Percentiles rank a stretch among this genome's conserved stretches.
These are phyloP conservation scores for Rhinolophus sinicus DNA, from an alignment of 2,113 vertebrate species.

Conservation along the genomic window DNA sequence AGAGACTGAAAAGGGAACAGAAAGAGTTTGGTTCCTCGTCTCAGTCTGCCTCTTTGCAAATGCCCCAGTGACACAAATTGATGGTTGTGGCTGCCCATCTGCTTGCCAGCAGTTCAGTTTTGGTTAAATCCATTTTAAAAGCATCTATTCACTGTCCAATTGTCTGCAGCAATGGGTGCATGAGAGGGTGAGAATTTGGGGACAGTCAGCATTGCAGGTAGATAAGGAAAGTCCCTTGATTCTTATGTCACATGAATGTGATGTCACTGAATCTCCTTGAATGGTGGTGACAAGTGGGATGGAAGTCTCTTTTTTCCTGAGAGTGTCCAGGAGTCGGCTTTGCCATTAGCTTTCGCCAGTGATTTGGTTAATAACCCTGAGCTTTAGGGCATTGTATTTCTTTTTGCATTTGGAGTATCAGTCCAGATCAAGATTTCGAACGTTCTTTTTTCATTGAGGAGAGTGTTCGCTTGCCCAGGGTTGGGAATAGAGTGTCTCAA, in stretches of 20 bases:
- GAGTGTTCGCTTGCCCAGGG: not conserved
- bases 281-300: not conserved
- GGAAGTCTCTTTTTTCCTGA: not conserved
- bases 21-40: not conserved
- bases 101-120: constrained; percentile 61
- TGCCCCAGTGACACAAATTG: constrained; percentile 50
- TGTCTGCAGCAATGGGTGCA: not conserved
- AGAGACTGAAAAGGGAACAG: not conserved
- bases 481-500: not conserved
- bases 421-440: not conserved
- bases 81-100: constrained; percentile 62
- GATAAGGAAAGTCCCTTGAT: not conserved
- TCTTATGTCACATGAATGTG: not conserved
- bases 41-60: not conserved
- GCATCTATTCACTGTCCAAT: not conserved
- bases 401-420: not conserved
- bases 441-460: not conserved
- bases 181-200: not conserved
- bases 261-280: not conserved
- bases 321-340: not conserved
- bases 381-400: not conserved
- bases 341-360: not conserved
- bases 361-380: not conserved
- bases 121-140: constrained; percentile 48
- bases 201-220: not conserved